Evolutionary conservation across 2,113 vertebrate genomes (phyloP).

Genomic region (Vicugna pacos): DNA sequence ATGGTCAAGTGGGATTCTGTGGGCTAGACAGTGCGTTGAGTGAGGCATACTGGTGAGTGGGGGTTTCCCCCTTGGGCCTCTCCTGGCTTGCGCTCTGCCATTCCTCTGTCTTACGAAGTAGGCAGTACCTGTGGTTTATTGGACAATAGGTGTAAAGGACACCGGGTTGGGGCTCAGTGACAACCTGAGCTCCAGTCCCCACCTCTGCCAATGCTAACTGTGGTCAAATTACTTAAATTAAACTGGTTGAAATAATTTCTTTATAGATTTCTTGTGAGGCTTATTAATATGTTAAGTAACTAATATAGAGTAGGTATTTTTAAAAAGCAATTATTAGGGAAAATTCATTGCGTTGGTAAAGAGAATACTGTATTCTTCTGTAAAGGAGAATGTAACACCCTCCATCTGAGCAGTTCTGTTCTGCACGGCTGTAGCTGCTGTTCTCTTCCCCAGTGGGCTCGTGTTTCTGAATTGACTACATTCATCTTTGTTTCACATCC

Average conservation of each 20-base stretch:
- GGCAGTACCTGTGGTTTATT: not conserved
- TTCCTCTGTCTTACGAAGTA: not conserved
- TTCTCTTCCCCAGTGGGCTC: not conserved
- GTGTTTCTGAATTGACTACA: slow-evolving; percentile 32
- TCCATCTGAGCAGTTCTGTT: not conserved
- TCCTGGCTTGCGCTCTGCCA: not conserved
- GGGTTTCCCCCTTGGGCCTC: not conserved
- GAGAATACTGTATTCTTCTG: not conserved
- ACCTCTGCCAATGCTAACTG: not conserved
- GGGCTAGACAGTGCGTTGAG: not conserved
- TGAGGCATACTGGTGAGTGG: not conserved
- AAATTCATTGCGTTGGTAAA: not conserved
- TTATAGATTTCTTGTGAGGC: not conserved
- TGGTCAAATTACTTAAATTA: not conserved
- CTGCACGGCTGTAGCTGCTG: slow-evolving; percentile 18
- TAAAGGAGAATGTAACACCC: not conserved
- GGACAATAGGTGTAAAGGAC: not conserved
- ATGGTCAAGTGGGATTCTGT: not conserved
- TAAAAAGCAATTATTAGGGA: not conserved
- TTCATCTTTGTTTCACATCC: slow-evolving; percentile 48
- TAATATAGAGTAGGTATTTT: not conserved
- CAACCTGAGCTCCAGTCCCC: not conserved
- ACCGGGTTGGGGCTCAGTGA: not conserved
- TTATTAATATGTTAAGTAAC: not conserved
- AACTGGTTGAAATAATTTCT: not conserved